These are phyloP conservation scores for Battus philenor DNA, from an alignment of 1,140 invertebrate species.

Conservation along the genomic window DNA sequence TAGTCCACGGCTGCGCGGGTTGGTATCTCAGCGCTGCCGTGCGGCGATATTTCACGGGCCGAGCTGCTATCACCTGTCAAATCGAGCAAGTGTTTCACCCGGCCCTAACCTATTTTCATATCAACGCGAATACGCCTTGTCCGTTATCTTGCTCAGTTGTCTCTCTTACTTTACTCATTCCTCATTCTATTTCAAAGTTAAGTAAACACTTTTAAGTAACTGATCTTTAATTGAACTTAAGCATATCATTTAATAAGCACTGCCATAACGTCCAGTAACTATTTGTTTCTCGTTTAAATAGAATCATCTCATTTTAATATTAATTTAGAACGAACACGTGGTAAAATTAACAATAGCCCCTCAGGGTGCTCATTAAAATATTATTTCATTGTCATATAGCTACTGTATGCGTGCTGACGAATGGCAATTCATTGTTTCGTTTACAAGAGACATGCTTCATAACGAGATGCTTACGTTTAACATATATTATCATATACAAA, in stretches of 20 bases:
- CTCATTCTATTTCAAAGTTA: too few species aligned
- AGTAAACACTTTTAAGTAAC: too few species aligned
- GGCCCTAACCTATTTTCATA: slow-evolving; percentile 62
- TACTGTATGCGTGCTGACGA: slow-evolving; percentile 20
- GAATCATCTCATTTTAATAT: too few species aligned
- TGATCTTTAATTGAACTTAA: too few species aligned
- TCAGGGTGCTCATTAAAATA: slow-evolving; percentile 5
- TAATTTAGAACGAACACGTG: too few species aligned
- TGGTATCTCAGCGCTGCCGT: slow-evolving; percentile 29
- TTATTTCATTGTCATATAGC: slow-evolving; percentile 16
- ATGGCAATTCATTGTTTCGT: slow-evolving; percentile 33
- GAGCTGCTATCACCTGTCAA: slow-evolving; percentile 63
- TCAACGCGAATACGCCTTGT: slow-evolving; percentile 49
- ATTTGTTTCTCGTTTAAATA: too few species aligned
- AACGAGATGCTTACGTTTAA: slow-evolving; percentile 50
- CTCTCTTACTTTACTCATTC: slow-evolving; percentile 13
- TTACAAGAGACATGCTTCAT: slow-evolving; percentile 42
- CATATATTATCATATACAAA: slow-evolving; percentile 62
- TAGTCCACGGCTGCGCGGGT: slow-evolving; percentile 33
- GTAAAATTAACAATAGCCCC: too few species aligned
- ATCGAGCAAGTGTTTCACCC: slow-evolving; percentile 66
- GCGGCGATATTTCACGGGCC: slow-evolving; percentile 54
- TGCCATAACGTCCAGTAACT: too few species aligned
- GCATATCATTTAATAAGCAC: too few species aligned
- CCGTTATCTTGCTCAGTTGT: slow-evolving; percentile 28